phyloP scores from a whole-genome alignment of 2,797 vertebrate species.

The Brachyalestes nurse region DNA sequence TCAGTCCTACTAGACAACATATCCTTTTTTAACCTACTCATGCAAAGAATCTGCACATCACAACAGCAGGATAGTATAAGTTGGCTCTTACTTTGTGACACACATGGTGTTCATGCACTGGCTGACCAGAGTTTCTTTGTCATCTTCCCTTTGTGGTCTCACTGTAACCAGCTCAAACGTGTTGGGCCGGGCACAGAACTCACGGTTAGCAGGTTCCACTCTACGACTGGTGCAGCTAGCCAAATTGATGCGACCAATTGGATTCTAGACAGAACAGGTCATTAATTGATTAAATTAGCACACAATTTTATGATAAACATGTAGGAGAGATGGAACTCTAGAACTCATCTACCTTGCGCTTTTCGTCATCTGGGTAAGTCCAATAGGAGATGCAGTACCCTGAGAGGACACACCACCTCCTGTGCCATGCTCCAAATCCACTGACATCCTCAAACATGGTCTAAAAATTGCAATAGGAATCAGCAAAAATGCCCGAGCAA shows the following conservation, averaged over 20 bases:
- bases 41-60: background rate
- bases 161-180: constrained; percentile 95
- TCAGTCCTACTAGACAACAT: background rate
- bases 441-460: constrained; percentile 99
- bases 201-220: constrained; percentile 91
- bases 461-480: constrained; percentile 65
- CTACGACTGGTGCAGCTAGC: constrained; percentile 88
- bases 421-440: constrained; percentile 96
- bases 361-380: constrained; percentile 98
- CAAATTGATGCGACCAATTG: constrained; percentile 90
- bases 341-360: constrained; percentile 83
- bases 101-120: constrained; percentile 92
- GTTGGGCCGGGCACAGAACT: constrained; percentile 94
- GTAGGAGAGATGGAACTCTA: background rate
- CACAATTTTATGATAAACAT: background rate
- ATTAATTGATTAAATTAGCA: background rate
- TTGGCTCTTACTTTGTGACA: constrained; percentile 90
- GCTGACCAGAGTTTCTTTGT: constrained; percentile 93
- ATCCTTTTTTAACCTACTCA: background rate
- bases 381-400: constrained; percentile 95
- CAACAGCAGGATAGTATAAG: background rate
- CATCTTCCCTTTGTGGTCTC: constrained; percentile 89
- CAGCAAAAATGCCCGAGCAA: background rate
- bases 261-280: constrained; percentile 74
- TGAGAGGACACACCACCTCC: constrained; percentile 92